A percentile compares a stretch with the other conserved stretches of the same genome.
These are phyloP conservation scores for Brienomyrus longianalis DNA, from an alignment of 2,113 vertebrate genomes.

Conservation along the genomic window DNA sequence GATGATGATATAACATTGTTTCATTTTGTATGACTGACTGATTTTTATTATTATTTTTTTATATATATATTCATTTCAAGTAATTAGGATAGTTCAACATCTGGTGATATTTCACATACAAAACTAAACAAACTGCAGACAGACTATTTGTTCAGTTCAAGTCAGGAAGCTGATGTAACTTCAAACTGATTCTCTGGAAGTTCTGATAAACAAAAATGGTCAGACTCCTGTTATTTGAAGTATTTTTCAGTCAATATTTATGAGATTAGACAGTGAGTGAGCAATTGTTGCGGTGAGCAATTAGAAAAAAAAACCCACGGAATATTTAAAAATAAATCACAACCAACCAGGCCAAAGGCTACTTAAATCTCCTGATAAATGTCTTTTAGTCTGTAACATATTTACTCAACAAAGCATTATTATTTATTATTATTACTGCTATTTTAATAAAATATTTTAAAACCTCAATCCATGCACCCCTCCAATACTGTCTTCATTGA, in stretches of 20 bases:
- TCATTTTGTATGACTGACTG: background rate
- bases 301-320: background rate
- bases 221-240: background rate
- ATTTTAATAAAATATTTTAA: background rate
- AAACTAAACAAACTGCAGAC: background rate
- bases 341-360: background rate
- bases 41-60: too few species aligned
- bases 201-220: background rate
- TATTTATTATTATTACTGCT: background rate
- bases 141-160: background rate
- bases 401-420: background rate
- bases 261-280: background rate
- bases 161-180: conserved; percentile 7
- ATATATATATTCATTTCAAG: background rate
- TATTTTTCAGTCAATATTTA: background rate
- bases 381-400: background rate
- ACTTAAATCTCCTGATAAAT: background rate
- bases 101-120: background rate
- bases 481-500: conserved; percentile 35
- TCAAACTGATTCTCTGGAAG: background rate
- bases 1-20: background rate
- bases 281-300: background rate
- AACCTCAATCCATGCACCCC: background rate
- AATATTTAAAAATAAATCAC: background rate
- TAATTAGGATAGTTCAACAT: background rate